Conservation (phyloP, 2,113 vertebrate species). For the Salvelinus sp. region DNA sequence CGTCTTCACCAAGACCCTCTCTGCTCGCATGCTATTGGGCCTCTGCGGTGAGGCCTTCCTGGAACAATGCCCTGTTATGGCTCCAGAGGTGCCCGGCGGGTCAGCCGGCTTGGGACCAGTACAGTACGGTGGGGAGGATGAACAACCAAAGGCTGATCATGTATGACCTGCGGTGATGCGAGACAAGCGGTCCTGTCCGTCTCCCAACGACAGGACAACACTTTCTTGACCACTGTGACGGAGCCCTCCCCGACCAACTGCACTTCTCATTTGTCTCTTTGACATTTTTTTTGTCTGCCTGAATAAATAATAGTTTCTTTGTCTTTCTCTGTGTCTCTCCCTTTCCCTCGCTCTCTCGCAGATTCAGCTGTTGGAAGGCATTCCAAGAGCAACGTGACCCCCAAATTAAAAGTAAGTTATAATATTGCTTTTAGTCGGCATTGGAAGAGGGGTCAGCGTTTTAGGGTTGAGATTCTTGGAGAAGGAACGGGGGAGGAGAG, state of each 20-base stretch:
- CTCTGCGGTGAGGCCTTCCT: slow-evolving; percentile 15
- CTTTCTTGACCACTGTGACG: not conserved
- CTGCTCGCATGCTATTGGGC: slow-evolving; percentile 39
- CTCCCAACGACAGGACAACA: not conserved
- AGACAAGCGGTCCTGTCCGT: slow-evolving; percentile 6
- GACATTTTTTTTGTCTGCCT: too few species aligned
- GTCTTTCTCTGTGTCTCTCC: slow-evolving; percentile 3
- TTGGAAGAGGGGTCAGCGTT: too few species aligned
- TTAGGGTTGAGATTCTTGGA: slow-evolving; percentile 7
- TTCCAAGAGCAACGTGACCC: slow-evolving; percentile 76
- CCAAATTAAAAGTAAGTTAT: slow-evolving; percentile 89
- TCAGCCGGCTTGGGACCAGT: slow-evolving; percentile 20
- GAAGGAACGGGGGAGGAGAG: not conserved
- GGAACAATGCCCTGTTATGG: slow-evolving; percentile 18
- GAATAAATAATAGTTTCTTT: slow-evolving; percentile 1
- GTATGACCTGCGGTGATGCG: too few species aligned
- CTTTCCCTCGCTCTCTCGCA: slow-evolving; percentile 38
- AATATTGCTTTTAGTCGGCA: slow-evolving; percentile 10
- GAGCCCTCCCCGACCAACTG: too few species aligned
- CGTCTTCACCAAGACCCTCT: slow-evolving; percentile 34
- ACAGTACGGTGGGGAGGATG: not conserved
- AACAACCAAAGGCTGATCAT: slow-evolving; percentile 25
- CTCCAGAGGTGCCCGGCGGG: slow-evolving; percentile 20
- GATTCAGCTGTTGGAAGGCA: slow-evolving; percentile 67
- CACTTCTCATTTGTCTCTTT: too few species aligned